Evolutionary conservation across 2,113 vertebrate species (phyloP).

Genomic region (Spea multiplicata): DNA sequence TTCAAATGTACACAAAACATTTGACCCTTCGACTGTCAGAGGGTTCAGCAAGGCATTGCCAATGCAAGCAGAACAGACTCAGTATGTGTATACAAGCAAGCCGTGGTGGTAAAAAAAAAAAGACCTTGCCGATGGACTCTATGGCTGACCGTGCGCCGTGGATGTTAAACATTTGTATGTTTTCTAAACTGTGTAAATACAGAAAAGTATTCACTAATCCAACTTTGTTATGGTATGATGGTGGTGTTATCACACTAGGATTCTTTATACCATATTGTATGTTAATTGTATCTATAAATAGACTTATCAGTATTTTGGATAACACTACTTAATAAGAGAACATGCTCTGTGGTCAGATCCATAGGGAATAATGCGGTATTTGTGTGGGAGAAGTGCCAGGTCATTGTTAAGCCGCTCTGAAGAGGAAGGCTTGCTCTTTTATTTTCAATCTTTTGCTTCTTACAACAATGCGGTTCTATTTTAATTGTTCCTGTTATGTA

Average conservation of each 20-base stretch:
- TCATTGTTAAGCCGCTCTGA: slow-evolving; percentile 52
- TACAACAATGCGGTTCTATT: slow-evolving; percentile 62
- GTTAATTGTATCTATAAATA: no score
- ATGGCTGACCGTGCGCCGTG: no score
- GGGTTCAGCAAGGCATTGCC: background rate
- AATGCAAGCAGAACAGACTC: background rate
- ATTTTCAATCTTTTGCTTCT: slow-evolving; percentile 60
- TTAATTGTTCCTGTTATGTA: slow-evolving; percentile 66
- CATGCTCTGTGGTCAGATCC: no score
- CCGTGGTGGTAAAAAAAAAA: background rate
- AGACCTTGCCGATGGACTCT: background rate
- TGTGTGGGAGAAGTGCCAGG: slow-evolving; percentile 52
- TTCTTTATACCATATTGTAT: no score
- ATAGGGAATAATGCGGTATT: background rate
- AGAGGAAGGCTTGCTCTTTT: slow-evolving; percentile 56
- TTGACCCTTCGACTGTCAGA: no score
- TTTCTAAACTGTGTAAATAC: no score
- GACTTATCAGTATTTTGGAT: no score
- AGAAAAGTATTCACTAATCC: no score
- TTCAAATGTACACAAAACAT: background rate
- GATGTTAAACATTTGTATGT: no score
- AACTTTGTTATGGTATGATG: no score
- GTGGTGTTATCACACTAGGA: no score
- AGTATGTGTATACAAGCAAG: background rate
- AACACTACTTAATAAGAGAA: no score